Evolutionary conservation across 1,140 invertebrate species (phyloP), one percentile per base, ranked within the genome.

Genomic region (Hermetia illucens): DNA sequence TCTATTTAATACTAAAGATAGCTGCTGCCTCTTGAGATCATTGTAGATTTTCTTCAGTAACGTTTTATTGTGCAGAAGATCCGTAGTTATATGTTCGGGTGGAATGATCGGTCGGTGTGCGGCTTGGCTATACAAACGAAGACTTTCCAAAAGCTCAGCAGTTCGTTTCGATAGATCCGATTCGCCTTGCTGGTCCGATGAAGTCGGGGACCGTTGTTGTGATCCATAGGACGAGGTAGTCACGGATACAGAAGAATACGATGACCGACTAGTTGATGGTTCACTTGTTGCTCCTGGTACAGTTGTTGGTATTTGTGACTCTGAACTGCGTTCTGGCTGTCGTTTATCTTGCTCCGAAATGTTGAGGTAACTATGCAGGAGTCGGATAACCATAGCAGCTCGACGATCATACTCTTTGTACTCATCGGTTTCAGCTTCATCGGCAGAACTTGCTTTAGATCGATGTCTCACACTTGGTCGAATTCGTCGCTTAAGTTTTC

Each of bases 381-480:
- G n/a, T n/a, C n/a, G n/a, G n/a, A n/a, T n/a, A n/a, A n/a, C n/a
- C n/a, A n/a, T n/a, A n/a, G n/a, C n/a, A n/a, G n/a, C n/a, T n/a
- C 24, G 34, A 6, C 4, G 21, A 3, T 36, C 34, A 36, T 36
- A n/a, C 16, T 12, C 12, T 30, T n/a, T 13, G 17, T 13, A 3
- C 13, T 16, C 29, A 22, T 30, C 38, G 21, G 33, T 32, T 18
- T 39, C 38, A 22, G 18, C 6, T 16, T 39, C 38, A 39, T 39
- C 38, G 27, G 38, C 38, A 6, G 38, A 39, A 27, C 31, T 39
- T 1, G n/a, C 30, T 19, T 36, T n/a, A n/a, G n/a, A n/a, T 72
- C 70, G 2, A 66, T 69, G 40, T 78, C 75, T 42, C 78, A 75
- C 0, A 73, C 72, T 61, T 36, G 68, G 69, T 4, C 67, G 63